Evolutionary conservation across 1,140 invertebrate species (phyloP).

Genomic region (Wasmannia auropunctata): DNA sequence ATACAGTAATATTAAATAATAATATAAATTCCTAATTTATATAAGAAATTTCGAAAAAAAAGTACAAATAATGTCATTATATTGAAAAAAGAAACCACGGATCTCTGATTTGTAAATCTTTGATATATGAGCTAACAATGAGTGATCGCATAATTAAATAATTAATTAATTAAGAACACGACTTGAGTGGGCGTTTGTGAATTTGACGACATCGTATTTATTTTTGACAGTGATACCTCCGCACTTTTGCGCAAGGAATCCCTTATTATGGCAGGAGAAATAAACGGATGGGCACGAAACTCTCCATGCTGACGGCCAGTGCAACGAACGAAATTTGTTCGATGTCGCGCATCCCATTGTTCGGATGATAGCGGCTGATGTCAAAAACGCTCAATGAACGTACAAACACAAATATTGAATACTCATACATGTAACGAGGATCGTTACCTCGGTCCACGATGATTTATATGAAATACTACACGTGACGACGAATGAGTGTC

Average conservation of each 20-base stretch:
- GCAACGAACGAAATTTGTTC: conserved; percentile 56
- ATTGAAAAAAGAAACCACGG: neutral
- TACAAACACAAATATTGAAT: conserved; percentile 29
- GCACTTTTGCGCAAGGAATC: conserved; percentile 63
- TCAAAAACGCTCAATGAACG: conserved; percentile 52
- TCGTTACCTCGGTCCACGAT: neutral
- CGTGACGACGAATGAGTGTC: neutral
- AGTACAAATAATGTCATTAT: neutral
- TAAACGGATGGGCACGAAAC: conserved; percentile 55
- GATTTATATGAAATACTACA: neutral
- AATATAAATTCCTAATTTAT: too few species aligned
- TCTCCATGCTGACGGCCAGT: conserved; percentile 45
- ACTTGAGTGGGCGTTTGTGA: conserved; percentile 13
- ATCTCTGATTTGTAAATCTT: neutral
- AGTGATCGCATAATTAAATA: neutral
- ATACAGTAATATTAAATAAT: too few species aligned
- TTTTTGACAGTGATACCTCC: conserved; percentile 67
- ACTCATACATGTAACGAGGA: neutral
- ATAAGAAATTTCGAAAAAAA: neutral
- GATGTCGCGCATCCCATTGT: conserved; percentile 59
- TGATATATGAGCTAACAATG: neutral
- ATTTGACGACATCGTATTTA: conserved; percentile 64
- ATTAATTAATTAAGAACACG: conserved; percentile 36
- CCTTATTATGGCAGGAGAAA: conserved; percentile 64
- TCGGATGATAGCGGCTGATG: conserved; percentile 62